Percentiles rank a stretch among this genome's conserved stretches.
Evolutionary conservation across 2,797 vertebrate species (phyloP).

Genomic region (Hozukius guyotensis): DNA sequence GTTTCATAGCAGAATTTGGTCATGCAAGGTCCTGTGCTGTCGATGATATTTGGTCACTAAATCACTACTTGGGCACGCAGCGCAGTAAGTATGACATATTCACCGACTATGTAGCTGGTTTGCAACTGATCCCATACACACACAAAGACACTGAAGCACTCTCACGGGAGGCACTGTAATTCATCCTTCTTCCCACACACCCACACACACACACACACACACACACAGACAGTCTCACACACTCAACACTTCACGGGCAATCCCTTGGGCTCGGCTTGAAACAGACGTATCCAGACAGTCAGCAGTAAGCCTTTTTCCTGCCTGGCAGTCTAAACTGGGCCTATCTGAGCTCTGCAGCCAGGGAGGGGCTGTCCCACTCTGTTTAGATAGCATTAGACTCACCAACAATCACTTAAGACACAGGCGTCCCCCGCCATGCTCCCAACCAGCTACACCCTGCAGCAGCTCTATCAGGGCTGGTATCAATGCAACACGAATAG

Average conservation of each 20-base stretch:
- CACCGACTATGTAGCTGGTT: conserved; percentile 7
- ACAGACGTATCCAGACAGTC: conserved; percentile 50
- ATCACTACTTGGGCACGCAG: conserved; percentile 14
- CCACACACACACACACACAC: neutral
- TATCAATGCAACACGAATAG: conserved; percentile 51
- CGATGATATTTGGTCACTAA: conserved; percentile 17
- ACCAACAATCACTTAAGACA: conserved; percentile 62
- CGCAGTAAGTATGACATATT: conserved; percentile 17
- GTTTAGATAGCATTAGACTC: conserved; percentile 60
- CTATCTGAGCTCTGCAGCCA: conserved; percentile 68
- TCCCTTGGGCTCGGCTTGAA: conserved; percentile 56
- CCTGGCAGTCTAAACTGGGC: conserved; percentile 39
- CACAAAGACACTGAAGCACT: conserved; percentile 21
- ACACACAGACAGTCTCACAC: neutral
- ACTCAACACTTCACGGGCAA: conserved; percentile 13
- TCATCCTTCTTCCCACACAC: conserved; percentile 1
- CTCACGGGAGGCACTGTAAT: conserved; percentile 9
- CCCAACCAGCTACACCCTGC: conserved; percentile 53
- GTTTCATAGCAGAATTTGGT: no score
- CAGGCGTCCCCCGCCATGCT: conserved; percentile 1
- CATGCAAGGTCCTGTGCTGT: neutral
- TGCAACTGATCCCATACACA: conserved; percentile 3
- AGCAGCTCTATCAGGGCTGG: conserved; percentile 24
- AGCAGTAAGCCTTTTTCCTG: conserved; percentile 53
- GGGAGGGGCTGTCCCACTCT: conserved; percentile 59